These are phyloP conservation scores for Isurus oxyrinchus DNA, from an alignment of 2,113 vertebrate species.

Conservation along the genomic window DNA sequence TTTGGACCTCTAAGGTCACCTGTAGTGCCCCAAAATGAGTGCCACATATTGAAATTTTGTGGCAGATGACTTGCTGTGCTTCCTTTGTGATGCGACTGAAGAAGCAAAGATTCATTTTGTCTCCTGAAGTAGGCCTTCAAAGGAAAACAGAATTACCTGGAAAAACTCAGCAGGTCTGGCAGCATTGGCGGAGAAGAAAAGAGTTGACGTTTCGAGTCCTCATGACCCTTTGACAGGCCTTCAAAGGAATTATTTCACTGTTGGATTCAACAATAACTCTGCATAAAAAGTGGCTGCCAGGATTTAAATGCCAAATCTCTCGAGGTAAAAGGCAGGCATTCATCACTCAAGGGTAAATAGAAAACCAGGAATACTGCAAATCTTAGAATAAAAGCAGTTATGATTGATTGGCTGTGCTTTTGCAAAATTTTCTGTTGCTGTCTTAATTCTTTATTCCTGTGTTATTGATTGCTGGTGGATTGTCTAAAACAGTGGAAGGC, in stretches of 20 bases:
- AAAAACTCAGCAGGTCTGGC: no score
- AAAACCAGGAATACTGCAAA: neutral
- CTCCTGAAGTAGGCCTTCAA: neutral
- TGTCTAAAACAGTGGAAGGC: neutral
- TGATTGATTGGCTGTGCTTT: neutral
- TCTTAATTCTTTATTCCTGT: neutral
- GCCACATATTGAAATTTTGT: no score
- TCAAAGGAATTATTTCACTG: neutral
- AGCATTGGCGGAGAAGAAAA: no score
- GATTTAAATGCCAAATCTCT: neutral
- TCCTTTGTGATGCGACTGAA: neutral
- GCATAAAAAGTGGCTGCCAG: neutral
- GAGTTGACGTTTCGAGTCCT: no score
- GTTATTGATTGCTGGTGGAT: neutral
- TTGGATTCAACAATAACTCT: neutral
- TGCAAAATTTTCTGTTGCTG: neutral
- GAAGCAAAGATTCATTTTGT: neutral
- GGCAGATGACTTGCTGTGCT: neutral
- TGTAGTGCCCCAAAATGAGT: no score
- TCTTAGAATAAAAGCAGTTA: neutral
- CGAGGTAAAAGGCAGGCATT: neutral
- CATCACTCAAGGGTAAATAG: neutral
- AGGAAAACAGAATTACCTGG: no score
- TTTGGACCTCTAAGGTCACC: no score
- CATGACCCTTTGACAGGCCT: no score